A percentile compares a stretch with the other conserved stretches of the same genome.
Evolutionary conservation across 1,140 invertebrate species (phyloP).

Genomic region (Aleiodes sp.): DNA sequence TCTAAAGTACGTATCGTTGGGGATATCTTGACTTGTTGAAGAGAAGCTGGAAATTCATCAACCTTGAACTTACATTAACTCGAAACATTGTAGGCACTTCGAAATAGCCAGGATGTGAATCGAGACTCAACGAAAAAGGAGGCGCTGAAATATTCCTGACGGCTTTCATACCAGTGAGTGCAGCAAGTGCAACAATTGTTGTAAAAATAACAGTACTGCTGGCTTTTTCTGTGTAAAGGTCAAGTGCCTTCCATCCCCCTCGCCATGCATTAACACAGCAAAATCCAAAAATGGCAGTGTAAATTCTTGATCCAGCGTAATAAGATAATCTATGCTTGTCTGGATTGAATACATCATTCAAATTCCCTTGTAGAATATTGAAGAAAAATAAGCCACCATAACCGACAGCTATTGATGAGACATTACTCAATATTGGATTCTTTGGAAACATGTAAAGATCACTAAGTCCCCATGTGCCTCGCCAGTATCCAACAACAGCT

Average conservation of each 20-base stretch:
- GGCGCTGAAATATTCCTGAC: conserved; percentile 83
- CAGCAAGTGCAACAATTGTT: conserved; percentile 71
- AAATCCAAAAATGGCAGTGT: conserved; percentile 79
- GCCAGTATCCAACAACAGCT: conserved; percentile 85
- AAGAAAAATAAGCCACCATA: conserved; percentile 75
- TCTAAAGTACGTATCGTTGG: background rate
- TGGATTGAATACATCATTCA: conserved; percentile 72
- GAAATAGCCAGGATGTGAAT: conserved; percentile 80
- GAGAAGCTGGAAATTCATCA: no score
- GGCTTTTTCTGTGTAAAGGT: conserved; percentile 72
- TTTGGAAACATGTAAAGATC: conserved; percentile 75
- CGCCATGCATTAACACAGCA: conserved; percentile 87
- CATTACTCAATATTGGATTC: conserved; percentile 68
- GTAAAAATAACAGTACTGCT: conserved; percentile 70
- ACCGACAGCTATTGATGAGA: conserved; percentile 75
- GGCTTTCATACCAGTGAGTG: conserved; percentile 72
- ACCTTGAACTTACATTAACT: conserved; percentile 69
- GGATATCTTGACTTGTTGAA: no score
- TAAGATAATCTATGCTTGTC: conserved; percentile 74
- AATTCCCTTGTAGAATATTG: conserved; percentile 72
- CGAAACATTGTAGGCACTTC: conserved; percentile 85
- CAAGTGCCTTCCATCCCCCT: conserved; percentile 80
- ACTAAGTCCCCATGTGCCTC: conserved; percentile 84
- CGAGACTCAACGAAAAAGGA: conserved; percentile 79
- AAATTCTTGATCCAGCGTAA: conserved; percentile 77